Conservation (phyloP, 2,113 vertebrate genomes). For the Pelodiscus sinensis region DNA sequence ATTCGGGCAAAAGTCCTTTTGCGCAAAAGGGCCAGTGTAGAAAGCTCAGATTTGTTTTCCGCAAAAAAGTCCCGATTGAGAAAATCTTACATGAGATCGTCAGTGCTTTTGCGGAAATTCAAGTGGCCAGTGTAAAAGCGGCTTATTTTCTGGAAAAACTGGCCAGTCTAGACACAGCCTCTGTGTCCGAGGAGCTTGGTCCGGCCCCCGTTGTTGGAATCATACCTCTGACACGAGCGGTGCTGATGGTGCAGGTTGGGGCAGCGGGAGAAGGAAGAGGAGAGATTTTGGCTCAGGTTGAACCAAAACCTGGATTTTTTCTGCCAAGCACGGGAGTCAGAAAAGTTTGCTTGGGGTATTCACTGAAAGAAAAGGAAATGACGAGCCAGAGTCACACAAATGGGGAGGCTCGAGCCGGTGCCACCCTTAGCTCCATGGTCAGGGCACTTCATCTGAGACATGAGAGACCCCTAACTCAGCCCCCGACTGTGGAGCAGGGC, state of each 20-base stretch:
- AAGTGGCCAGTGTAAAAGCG: too few relatives aligned
- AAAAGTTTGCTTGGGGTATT: neutral
- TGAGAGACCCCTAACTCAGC: neutral
- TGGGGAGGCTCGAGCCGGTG: neutral
- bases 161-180: too few relatives aligned
- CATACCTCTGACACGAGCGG: neutral
- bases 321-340: neutral
- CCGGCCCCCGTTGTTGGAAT: neutral
- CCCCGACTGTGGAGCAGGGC: neutral
- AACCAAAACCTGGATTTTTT: neutral
- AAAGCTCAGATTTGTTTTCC: too few relatives aligned
- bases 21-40: too few relatives aligned
- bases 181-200: neutral
- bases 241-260: neutral
- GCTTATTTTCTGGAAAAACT: too few relatives aligned
- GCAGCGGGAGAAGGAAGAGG: accelerated
- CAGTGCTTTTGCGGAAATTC: too few relatives aligned
- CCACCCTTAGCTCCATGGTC: neutral
- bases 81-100: too few relatives aligned
- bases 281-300: neutral
- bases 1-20: too few relatives aligned
- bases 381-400: neutral
- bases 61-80: too few relatives aligned
- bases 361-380: neutral
- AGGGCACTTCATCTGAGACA: neutral